Base-by-base conservation (phyloP, 2,888 invertebrate species). In the Drosophila hamatofila region DNA sequence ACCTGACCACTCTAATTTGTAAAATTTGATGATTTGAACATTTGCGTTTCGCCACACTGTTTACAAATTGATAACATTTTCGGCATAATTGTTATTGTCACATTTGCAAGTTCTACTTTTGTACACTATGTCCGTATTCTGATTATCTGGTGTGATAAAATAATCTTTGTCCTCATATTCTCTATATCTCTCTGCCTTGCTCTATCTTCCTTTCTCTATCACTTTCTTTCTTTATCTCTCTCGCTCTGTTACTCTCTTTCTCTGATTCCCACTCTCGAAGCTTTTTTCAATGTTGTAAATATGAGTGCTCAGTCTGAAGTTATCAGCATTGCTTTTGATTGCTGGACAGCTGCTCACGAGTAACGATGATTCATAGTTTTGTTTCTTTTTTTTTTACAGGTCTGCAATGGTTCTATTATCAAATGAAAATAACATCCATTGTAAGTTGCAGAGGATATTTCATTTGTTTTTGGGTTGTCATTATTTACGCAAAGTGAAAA, bases 251-350 rank as follows among this genome's bases (percentile, higher is more conserved):
- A 5, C 23, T 30, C 37, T 41, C 42, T 54, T 41, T 56, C 33
- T 37, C 52, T 9, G 35, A 44, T 35, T 39, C 33, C 14, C 39
- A 39, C 11, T 18, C 37, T n/a, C 16, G 11, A 3, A 37, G 35
- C 39, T n/a, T 12, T 30, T 48, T 46, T 25, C 16, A n/a, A 16
- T 48, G 30, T 30, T 30, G 30, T 30, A 30, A 30, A 30, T 30
- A 11, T 30, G 30, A 30, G 11, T 30, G 42, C 14, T 42, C 52
- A 33, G 33, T 44, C 21, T 2, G 57, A 35, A 66, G 39, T 75
- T 77, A 80, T 77, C 80, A 79, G 61, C 48, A 59, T 49, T 51
- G 39, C 44, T 57, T 56, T 61, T 75, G 57, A 75, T 79, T 74
- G 75, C 57, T 55, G 51, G 58, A 48, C 62, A 67, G 75, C 79